These are phyloP conservation scores for Piezodorus guildinii DNA, from an alignment of 1,140 invertebrate genomes.

Conservation along the genomic window DNA sequence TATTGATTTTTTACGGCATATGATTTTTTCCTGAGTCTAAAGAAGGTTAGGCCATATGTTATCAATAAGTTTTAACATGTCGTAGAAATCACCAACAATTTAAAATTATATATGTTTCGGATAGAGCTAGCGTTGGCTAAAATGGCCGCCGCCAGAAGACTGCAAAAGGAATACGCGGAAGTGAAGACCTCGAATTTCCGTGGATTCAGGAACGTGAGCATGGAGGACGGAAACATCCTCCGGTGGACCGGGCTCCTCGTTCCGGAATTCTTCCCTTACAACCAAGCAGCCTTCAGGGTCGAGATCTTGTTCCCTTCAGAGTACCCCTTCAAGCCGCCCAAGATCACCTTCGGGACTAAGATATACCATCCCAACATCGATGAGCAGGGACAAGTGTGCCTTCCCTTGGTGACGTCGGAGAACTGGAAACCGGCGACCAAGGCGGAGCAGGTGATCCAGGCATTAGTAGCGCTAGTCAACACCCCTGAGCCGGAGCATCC, in stretches of 20 bases:
- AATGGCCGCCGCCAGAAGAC: slow-evolving; percentile 8
- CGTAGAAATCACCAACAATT: too few species aligned
- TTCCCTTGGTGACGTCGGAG: slow-evolving; percentile 95
- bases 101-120: too few species aligned
- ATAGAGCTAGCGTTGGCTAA: too few species aligned
- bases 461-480: slow-evolving; percentile 88
- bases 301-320: slow-evolving; percentile 97
- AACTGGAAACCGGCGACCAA: slow-evolving; percentile 99
- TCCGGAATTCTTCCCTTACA: slow-evolving; percentile 92
- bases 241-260: slow-evolving; percentile 89
- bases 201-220: slow-evolving; percentile 83
- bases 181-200: slow-evolving; percentile 70
- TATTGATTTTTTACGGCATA: too few species aligned
- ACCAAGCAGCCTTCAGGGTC: slow-evolving; percentile 96
- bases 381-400: slow-evolving; percentile 95
- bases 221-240: slow-evolving; percentile 86
- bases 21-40: too few species aligned
- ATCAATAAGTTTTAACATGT: too few species aligned
- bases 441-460: slow-evolving; percentile 97
- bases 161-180: slow-evolving; percentile 58
- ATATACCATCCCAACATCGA: slow-evolving; percentile 99
- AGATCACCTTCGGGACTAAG: slow-evolving; percentile 96
- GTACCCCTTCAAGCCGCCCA: slow-evolving; percentile 98
- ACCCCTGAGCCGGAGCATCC: slow-evolving; percentile 98
- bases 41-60: too few species aligned